phyloP scores from a whole-genome alignment of 2,888 invertebrate species.

The Hirtodrosophila cameraria region DNA sequence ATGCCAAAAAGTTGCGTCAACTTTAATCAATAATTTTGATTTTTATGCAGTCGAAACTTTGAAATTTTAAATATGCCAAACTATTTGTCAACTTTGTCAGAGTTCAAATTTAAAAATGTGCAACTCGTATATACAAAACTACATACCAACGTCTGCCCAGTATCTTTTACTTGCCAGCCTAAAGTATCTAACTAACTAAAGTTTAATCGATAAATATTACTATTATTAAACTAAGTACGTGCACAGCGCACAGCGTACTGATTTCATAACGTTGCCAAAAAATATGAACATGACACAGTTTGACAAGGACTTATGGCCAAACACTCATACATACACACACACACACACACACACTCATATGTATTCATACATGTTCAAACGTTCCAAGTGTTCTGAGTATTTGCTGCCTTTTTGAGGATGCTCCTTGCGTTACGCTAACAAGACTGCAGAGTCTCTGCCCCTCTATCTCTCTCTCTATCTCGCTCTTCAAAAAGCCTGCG shows the following conservation, averaged over 20 bases:
- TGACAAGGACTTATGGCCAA: conserved; percentile 49
- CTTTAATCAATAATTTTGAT: conserved; percentile 48
- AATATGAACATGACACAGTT: conserved; percentile 51
- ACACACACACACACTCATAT: conserved; percentile 17
- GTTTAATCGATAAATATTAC: conserved; percentile 72
- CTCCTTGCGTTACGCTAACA: conserved; percentile 50
- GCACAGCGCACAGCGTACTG: conserved; percentile 23
- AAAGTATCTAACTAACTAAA: conserved; percentile 27
- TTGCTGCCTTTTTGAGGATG: conserved; percentile 19
- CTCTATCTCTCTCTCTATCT: too few relatives aligned
- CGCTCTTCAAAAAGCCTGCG: conserved; percentile 22
- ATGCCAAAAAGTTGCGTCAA: conserved; percentile 26
- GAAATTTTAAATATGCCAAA: conserved; percentile 62
- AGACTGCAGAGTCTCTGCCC: conserved; percentile 51
- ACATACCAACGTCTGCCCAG: neutral
- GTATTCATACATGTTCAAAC: conserved; percentile 6
- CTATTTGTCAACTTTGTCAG: conserved; percentile 68
- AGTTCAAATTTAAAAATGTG: conserved; percentile 15
- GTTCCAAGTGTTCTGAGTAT: conserved; percentile 11
- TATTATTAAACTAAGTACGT: conserved; percentile 42
- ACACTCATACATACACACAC: conserved; percentile 43
- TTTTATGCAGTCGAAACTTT: conserved; percentile 24
- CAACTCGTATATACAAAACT: conserved; percentile 3
- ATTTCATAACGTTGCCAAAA: conserved; percentile 56
- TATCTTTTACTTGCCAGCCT: conserved; percentile 1